Conservation (phyloP, 2,797 vertebrate species). For the Megaceryle alcyon region DNA sequence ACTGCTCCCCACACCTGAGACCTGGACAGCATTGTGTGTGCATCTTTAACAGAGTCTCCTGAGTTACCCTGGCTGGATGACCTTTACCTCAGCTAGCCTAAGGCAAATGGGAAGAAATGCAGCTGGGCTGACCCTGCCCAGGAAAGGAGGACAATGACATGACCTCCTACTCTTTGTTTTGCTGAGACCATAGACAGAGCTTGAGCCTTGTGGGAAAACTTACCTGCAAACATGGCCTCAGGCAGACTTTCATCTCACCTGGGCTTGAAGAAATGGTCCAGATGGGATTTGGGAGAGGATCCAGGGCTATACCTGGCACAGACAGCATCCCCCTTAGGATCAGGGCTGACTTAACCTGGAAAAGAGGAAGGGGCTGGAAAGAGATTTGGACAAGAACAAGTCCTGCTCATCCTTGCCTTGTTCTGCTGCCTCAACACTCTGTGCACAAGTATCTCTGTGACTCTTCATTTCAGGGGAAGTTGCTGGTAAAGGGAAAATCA, state of each 20-base stretch:
- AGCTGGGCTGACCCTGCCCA: background rate
- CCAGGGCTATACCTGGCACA: background rate
- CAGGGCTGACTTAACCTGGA: background rate
- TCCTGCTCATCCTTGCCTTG: background rate
- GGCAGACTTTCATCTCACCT: background rate
- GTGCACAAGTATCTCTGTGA: background rate
- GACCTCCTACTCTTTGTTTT: background rate
- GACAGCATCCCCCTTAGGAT: background rate
- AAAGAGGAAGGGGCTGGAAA: background rate
- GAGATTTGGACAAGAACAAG: background rate
- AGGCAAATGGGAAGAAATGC: background rate
- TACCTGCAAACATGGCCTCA: background rate
- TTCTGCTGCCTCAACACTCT: background rate
- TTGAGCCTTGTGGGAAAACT: background rate
- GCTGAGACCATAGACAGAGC: background rate
- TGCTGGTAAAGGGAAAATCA: background rate
- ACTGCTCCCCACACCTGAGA: background rate
- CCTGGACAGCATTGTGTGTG: fast-evolving
- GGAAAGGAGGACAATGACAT: background rate
- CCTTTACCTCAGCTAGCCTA: background rate
- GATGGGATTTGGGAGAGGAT: background rate
- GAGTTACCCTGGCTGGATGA: background rate
- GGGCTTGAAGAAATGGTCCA: background rate
- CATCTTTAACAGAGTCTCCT: background rate
- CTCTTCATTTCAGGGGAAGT: background rate